Base-by-base conservation (phyloP, 2,113 vertebrate species). In the Brevimyrus niger region DNA sequence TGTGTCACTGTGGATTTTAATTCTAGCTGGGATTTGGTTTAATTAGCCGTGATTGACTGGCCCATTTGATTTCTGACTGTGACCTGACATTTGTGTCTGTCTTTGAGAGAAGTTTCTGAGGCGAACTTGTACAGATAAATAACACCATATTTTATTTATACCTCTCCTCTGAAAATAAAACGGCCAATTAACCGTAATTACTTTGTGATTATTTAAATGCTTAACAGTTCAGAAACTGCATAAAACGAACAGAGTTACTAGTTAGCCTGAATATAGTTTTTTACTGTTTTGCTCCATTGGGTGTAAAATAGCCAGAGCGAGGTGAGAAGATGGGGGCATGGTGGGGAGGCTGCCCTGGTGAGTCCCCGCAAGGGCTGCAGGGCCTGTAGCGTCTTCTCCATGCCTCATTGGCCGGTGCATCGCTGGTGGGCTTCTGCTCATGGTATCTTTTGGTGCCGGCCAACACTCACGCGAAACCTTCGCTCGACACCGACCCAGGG, bases 141-240 rank as follows among this genome's bases (percentile, higher is more conserved):
- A 80, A 42, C 73, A 19, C 15, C 73, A 80, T 80, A 42, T 80
- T 80, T 80, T 80, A 80, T 80, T 80, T 80, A 80, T 80, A 42
- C 35, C 31, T 76, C 11, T 38, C 35, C 73, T 38, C 35, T 42
- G 73, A 19, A 80, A 80, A 38, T 80, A 80, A 42, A 80, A 80
- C 13, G 7, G 35, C 73, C 35, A 80, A 80, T 80, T 42, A 80
- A 38, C 73, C 31, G 5, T 80, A 80, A 80, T 80, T 80, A 80
- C 6, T 80, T 80, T 80, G 73, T 80, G 73, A 80, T 80, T 80
- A 76, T 80, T 80, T 80, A 80, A 80, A 38, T 80, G 17, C 73
- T 42, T 42, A 80, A 80, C 17, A 80, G 73, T 80, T 35, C 35
- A 38, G 73, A 80, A 80, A 80, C 35, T 38, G 31, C 35, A 80